Conservation (phyloP, 2,888 invertebrate species). For the Pristionchus fissidentatus region DNA sequence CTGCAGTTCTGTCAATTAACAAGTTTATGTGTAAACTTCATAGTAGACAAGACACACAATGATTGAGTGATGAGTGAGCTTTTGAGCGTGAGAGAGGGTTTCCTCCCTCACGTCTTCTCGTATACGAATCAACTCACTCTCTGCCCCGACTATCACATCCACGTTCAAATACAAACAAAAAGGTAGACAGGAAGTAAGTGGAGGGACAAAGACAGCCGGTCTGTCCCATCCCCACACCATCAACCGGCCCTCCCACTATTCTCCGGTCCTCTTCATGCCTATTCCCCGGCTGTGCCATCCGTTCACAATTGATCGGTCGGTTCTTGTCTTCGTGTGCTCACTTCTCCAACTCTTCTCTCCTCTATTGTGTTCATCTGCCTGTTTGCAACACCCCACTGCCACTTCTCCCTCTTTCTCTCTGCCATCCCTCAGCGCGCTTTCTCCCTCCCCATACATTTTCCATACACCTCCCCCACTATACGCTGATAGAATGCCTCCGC, state of each 20-base stretch:
- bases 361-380: slow-evolving; percentile 26
- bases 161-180: slow-evolving; percentile 32
- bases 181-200: slow-evolving; percentile 35
- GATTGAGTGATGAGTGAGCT: slow-evolving; percentile 17
- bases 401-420: slow-evolving; percentile 37
- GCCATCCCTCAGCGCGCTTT: slow-evolving; percentile 51
- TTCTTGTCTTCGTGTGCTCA: slow-evolving; percentile 11
- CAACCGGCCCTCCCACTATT: slow-evolving; percentile 37
- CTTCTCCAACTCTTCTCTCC: neutral
- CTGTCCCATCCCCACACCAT: slow-evolving; percentile 28
- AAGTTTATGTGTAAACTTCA: slow-evolving; percentile 26
- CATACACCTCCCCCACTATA: slow-evolving; percentile 29
- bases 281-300: slow-evolving; percentile 49
- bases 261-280: slow-evolving; percentile 11
- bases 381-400: slow-evolving; percentile 23
- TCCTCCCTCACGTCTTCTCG: too few species aligned
- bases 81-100: neutral
- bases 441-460: slow-evolving; percentile 30
- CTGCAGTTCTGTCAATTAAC: slow-evolving; percentile 12
- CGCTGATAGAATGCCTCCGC: slow-evolving; percentile 1
- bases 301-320: neutral
- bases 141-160: too few species aligned
- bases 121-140: slow-evolving; percentile 22
- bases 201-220: slow-evolving; percentile 35
- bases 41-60: neutral